phyloP scores from a whole-genome alignment of 2,113 vertebrate genomes.

The Anguilla japonica region DNA sequence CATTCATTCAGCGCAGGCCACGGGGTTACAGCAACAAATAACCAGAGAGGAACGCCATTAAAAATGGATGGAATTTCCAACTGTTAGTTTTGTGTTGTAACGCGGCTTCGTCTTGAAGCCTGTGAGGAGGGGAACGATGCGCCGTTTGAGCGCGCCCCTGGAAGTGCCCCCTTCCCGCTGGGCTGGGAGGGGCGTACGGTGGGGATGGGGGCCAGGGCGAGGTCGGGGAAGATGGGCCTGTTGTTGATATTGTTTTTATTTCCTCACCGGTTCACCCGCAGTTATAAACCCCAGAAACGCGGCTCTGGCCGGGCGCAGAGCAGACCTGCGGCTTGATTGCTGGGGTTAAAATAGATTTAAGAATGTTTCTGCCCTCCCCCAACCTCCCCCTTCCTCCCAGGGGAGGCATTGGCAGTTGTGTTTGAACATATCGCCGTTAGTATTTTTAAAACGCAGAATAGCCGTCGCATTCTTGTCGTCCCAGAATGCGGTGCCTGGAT shows the following conservation, averaged over 20 bases:
- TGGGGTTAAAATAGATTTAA: slow-evolving; percentile 62
- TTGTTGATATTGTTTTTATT: slow-evolving; percentile 57
- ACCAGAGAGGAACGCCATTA: slow-evolving; percentile 74
- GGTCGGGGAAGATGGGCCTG: slow-evolving; percentile 49
- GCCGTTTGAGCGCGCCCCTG: slow-evolving; percentile 60
- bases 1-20: slow-evolving; percentile 76
- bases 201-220: not conserved
- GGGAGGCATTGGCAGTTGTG: slow-evolving; percentile 69
- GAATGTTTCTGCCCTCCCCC: slow-evolving; percentile 53
- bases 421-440: slow-evolving; percentile 57
- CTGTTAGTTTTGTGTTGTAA: slow-evolving; percentile 79
- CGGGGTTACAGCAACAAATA: slow-evolving; percentile 90
- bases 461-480: slow-evolving; percentile 61
- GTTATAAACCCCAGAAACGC: slow-evolving; percentile 60
- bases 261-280: slow-evolving; percentile 55
- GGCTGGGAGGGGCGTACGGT: slow-evolving; percentile 21
- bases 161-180: slow-evolving; percentile 55
- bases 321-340: slow-evolving; percentile 59
- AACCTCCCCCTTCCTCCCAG: slow-evolving; percentile 50
- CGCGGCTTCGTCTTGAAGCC: slow-evolving; percentile 64
- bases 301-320: slow-evolving; percentile 45
- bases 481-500: slow-evolving; percentile 66
- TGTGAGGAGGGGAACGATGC: slow-evolving; percentile 64
- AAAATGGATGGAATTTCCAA: slow-evolving; percentile 87
- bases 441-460: slow-evolving; percentile 73